Base-by-base conservation (phyloP, 2,888 invertebrate species). In the Latheticus oryzae region DNA sequence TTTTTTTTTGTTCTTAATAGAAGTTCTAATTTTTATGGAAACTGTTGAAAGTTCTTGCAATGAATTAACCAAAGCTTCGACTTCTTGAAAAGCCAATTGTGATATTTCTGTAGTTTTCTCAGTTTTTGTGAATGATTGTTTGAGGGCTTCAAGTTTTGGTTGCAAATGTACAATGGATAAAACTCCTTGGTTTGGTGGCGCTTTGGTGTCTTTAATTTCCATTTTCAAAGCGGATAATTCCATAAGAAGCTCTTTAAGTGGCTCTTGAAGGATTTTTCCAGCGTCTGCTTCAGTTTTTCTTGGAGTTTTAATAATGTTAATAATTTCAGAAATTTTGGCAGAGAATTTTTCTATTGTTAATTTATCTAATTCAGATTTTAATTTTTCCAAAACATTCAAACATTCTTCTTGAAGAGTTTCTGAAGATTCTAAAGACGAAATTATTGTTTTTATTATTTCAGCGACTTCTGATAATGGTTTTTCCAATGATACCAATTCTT, bases 11-110 rank as follows among this genome's bases (percentile, higher is more conserved):
- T 58, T 62, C 23, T 58, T 30, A 8, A 64, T 26, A 12, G 13
- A 33, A 21, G 62, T 51, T 33, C 61, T 57, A 8, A 55, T 58
- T 38, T 64, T 55, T 21, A 63, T 58, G 26, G 66, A 52, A 2
- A 65, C 19, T 11, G 56, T 61, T 33, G 60, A 54, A 21, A 72
- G 33, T 51, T 59, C 60, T 58, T 64, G 52, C 13, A 72, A 33
- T 2, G 69, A 67, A 15, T 60, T 40, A 15, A 47, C 52, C 2
- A 66, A 15, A 32, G 53, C 15, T 26, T 60, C 47, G 32, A 65
- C 35, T 13, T 54, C n/a, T n/a, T 32, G 17, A 4, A 45, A 9
- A 3, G 19, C 7, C 9, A 28, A 5, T 9, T 16, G 17, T 7
- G 9, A 16, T n/a, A n/a, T 17, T 17, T 19, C 8, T 1, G 21